phyloP scores from a whole-genome alignment of 2,888 invertebrate genomes.

The Agrotis clavis region DNA sequence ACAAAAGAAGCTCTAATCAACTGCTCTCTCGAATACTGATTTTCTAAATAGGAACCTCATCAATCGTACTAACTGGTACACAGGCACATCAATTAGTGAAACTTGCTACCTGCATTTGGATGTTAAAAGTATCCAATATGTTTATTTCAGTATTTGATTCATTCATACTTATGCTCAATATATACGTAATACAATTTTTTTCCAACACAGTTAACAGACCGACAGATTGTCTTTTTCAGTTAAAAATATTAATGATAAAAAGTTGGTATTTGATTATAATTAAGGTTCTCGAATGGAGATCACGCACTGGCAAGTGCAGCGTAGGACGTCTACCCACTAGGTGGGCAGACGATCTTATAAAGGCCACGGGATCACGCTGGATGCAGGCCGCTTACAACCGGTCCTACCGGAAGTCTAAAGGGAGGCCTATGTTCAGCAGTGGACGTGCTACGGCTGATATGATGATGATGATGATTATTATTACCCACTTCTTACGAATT shows the following conservation, averaged over 20 bases:
- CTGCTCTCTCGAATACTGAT: constrained; percentile 20
- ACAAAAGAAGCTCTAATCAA: constrained; percentile 40
- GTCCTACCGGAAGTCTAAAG: too few species aligned
- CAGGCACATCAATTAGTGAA: not conserved
- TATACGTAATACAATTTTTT: not conserved
- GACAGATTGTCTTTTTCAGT: not conserved
- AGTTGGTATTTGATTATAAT: not conserved
- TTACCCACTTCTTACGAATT: too few species aligned
- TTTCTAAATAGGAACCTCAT: constrained; percentile 3
- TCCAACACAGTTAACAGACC: not conserved
- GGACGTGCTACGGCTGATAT: too few species aligned
- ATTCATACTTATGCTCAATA: not conserved
- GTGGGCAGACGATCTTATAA: too few species aligned
- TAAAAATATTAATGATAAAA: too few species aligned
- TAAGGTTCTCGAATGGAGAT: too few species aligned
- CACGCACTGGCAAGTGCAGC: too few species aligned
- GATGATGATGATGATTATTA: too few species aligned
- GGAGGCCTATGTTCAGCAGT: too few species aligned
- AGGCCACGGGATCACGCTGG: too few species aligned
- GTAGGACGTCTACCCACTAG: too few species aligned
- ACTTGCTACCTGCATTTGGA: not conserved
- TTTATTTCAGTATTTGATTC: not conserved
- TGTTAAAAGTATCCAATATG: not conserved
- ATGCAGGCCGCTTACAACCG: too few species aligned
- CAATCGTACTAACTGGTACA: not conserved